These are phyloP conservation scores for Romanogobio albipinnatus DNA, from an alignment of 2,113 vertebrate species.

Conservation along the genomic window DNA sequence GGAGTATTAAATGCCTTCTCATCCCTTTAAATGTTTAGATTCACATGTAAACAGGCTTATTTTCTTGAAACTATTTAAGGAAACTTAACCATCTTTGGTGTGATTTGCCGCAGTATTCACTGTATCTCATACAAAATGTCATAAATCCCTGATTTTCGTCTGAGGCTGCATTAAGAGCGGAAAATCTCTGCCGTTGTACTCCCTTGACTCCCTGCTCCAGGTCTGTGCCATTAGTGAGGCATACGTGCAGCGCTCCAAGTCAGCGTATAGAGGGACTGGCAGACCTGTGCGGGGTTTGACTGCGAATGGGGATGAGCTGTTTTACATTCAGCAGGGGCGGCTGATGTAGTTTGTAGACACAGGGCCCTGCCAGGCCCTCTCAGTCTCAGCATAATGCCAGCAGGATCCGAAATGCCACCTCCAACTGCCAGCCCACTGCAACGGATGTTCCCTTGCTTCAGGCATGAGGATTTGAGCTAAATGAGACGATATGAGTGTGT, in stretches of 20 bases:
- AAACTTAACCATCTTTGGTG: not conserved
- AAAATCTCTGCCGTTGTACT: conserved; percentile 15
- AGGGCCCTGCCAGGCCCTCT: conserved; percentile 27
- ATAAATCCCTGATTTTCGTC: not conserved
- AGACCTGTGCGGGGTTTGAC: conserved; percentile 6
- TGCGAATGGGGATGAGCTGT: conserved; percentile 15
- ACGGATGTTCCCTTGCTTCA: not conserved
- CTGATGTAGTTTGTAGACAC: conserved; percentile 43
- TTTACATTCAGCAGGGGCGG: conserved; percentile 41
- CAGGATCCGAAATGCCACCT: conserved; percentile 37
- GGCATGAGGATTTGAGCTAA: conserved; percentile 6
- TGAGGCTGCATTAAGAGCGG: not conserved
- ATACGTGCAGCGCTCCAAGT: conserved; percentile 5
- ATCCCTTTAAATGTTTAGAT: not conserved
- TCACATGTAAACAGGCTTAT: not conserved
- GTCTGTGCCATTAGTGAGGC: conserved; percentile 41
- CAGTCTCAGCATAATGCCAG: conserved; percentile 37
- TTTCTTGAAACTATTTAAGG: not conserved
- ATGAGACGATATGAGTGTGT: not conserved
- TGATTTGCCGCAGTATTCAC: not conserved
- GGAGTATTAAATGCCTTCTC: not conserved
- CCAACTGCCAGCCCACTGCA: not conserved
- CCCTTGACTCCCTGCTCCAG: not conserved
- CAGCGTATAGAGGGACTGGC: not conserved
- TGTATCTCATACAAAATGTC: not conserved